Evolutionary conservation across 2,797 vertebrate genomes (phyloP), one percentile per base, ranked within the genome.

Genomic region (Cryptoblepharus egeriae): DNA sequence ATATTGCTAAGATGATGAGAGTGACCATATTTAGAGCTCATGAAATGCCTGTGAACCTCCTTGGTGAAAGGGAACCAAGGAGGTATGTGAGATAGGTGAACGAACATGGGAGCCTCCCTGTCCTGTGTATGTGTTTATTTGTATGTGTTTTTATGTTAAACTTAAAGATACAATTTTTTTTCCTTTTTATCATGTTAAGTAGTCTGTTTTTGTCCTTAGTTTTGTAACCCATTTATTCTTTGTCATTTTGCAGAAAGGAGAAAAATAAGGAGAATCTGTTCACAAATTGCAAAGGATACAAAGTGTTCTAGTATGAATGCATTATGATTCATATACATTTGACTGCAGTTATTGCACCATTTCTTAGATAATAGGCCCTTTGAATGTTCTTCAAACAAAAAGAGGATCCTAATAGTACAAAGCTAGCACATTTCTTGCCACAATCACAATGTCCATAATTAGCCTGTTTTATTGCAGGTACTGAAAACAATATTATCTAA

Each of bases 401-500:
- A 39, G 45, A 30, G 49, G 72, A 45, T 16, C n/a, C 55, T 16
- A 20, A 24, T 60, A 2, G 22, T 77, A 32, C 26, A 30, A 73
- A 81, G 69, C 15, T 49, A n/a, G 58, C 70, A 52, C n/a, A 35
- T 49, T 37, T 15, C 45, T 69, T 37, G 28, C 20, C 18, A 9
- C 2, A 26, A 37, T 24, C 57, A 57, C 73, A 39, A 22, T 37
- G 37, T 28, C 9, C 13, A 0, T 5, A 2, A 67, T 78, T 45
- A 13, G 24, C 45, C 32, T 35, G 26, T 65, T 80, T 83, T 18
- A 15, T 2, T 70, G 68, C 85, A 76, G 81, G 71, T 77, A 74
- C 60, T 64, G 18, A 82, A 89, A 65, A 73, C 52, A 30, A 49
- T 74, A 32, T 77, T 82, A n/a, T 8, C 64, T 83, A 35, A 78